These are phyloP conservation scores for Sarotherodon lohbergeri DNA, from an alignment of 2,113 vertebrate species.

Conservation along the genomic window DNA sequence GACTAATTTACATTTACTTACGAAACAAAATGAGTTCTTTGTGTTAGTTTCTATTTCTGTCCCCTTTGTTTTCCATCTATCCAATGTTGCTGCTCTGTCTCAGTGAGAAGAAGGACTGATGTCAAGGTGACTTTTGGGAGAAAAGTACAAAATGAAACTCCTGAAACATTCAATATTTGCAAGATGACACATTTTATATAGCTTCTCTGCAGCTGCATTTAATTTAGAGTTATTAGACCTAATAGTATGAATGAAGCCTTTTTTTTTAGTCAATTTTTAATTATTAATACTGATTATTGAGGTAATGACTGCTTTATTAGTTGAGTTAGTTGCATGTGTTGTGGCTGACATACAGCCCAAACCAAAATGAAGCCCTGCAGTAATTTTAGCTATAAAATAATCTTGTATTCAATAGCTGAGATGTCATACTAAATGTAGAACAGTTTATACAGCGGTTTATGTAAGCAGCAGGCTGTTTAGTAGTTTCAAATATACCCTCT, in stretches of 20 bases:
- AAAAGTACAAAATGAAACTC: background rate
- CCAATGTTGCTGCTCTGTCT: background rate
- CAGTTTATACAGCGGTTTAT: background rate
- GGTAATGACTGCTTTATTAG: background rate
- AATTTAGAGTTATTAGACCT: background rate
- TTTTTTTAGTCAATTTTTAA: background rate
- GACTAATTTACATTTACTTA: background rate
- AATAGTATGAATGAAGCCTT: background rate
- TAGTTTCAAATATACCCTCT: background rate
- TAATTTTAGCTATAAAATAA: background rate
- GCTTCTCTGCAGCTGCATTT: background rate
- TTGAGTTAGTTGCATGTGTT: background rate
- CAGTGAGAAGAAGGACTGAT: background rate
- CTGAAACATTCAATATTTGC: background rate
- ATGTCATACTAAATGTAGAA: background rate
- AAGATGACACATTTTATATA: background rate
- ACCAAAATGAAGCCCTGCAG: background rate
- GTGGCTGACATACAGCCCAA: background rate
- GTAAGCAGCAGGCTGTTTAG: background rate
- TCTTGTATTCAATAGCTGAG: background rate
- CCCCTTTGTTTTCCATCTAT: background rate
- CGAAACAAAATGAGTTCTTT: background rate
- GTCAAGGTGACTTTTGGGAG: background rate
- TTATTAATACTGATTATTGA: background rate
- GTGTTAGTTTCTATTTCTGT: background rate